phyloP scores from a whole-genome alignment of 2,888 invertebrate genomes.

The Plusia festucae region DNA sequence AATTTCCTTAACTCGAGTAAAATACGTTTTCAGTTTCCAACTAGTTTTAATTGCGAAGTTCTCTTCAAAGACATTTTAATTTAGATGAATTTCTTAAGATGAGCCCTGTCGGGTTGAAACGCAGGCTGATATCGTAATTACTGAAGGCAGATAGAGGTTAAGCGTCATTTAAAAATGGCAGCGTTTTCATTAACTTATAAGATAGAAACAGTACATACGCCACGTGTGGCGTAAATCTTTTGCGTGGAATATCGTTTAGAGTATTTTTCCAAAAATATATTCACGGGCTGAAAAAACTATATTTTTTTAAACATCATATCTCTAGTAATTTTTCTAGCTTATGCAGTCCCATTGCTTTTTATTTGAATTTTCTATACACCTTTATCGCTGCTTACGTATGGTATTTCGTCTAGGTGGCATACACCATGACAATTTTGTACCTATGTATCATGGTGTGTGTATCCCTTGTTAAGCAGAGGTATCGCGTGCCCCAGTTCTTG shows the following conservation, averaged over 20 bases:
- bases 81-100: conserved; percentile 14
- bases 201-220: too few relatives aligned
- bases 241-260: too few relatives aligned
- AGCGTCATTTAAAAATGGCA: conserved; percentile 3
- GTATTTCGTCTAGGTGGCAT: background rate
- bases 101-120: background rate
- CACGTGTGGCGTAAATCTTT: too few relatives aligned
- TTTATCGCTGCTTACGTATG: too few relatives aligned
- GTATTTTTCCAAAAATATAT: too few relatives aligned
- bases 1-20: conserved; percentile 10
- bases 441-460: background rate
- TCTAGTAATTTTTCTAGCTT: too few relatives aligned
- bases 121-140: conserved; percentile 7
- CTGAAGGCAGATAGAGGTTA: background rate
- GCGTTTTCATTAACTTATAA: background rate
- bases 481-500: background rate
- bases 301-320: too few relatives aligned
- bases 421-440: background rate
- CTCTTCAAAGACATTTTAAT: conserved; percentile 20
- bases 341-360: too few relatives aligned
- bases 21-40: conserved; percentile 10
- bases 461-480: background rate
- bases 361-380: too few relatives aligned
- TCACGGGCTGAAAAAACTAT: too few relatives aligned
- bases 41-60: conserved; percentile 29